Evolutionary conservation across 2,113 vertebrate genomes (phyloP), one percentile per base, ranked within the genome.

Genomic region (Lepidothrix coronata): DNA sequence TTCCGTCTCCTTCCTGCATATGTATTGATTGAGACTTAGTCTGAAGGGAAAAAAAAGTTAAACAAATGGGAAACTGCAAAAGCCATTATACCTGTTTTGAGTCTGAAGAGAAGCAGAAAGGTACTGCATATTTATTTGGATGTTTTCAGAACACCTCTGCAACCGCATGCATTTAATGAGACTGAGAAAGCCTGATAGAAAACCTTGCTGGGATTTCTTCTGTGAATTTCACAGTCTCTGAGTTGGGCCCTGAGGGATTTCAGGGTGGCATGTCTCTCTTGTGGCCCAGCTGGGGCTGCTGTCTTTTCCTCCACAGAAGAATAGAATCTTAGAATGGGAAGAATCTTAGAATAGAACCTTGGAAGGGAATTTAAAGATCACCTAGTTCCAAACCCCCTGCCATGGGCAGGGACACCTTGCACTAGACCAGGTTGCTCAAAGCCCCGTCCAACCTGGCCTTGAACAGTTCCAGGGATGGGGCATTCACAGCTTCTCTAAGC

Each of bases 261-360:
- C 75, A 59, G 39, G 31, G 14, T 37, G 17, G 5, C 0, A 0
- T 30, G 22, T 44, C 19, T 70, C 41, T 84, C 5, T 3, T n/a
- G 23, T 35, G 43, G 15, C 12, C 37, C 18, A 16, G 0, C 2
- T 82, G 51, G 8, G 14, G 46, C 30, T 6, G 3, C 33, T 43
- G 6, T 51, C 16, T 37, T 86, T 90, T 31, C 15, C 35, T 68
- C n/a, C 24, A 23, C 14, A 57, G 48, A 28, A 76, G 39, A 74
- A 27, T 7, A 67, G 55, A 75, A 54, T 55, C 30, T 27, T 16
- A 23, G 41, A 55, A 70, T 49, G 49, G 24, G 49, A 51, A 67
- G 55, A 75, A 54, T 48, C 30, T 27, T 16, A 23, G 48, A 62
- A 70, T 43, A 52, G 51, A 52, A 52, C 28, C 51, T 23, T 76